Base-by-base conservation (phyloP, 2,888 invertebrate genomes). In the Prosopocoilus inquinatus region DNA sequence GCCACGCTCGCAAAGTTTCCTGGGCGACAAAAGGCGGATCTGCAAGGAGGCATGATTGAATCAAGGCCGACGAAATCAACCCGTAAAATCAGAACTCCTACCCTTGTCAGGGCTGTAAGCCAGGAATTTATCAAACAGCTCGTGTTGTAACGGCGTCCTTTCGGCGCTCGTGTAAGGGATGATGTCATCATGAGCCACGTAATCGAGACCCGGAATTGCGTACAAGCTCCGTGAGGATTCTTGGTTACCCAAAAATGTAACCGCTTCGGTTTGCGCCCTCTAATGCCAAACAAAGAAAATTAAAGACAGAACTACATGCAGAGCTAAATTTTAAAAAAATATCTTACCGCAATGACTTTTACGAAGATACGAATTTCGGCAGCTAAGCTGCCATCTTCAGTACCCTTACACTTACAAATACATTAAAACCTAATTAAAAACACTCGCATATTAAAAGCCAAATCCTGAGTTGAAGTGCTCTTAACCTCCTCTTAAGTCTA, bases 261-360 rank as follows among this genome's bases (percentile, higher is more conserved):
- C 97, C 3, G 96, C 94, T 80, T 97, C 96, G 2, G 96, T 94
- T 79, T 96, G 97, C n/a, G 97, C 96, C 69, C 96, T 85, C 96
- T 94, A 77, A 46, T 9, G 59, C 38, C 53, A 34, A 43, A 59
- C 44, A 38, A 13, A 13, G 4, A 12, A 13, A 12, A 11, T 13
- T 13, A 28, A 28, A 5, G 3, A 28, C 1, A 44, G 7, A 16
- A 13, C 12, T 44, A 15, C 8, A 4, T 4, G 16, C 45, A 13
- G 11, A 5, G 7, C 16, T 44, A 9, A 44, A 44, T 9, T n/a
- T n/a, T n/a, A n/a, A n/a, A n/a, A n/a, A n/a, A n/a, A n/a, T n/a
- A n/a, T n/a, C n/a, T n/a, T n/a, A n/a, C n/a, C n/a, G n/a, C n/a
- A n/a, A n/a, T n/a, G n/a, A n/a, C n/a, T n/a, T n/a, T n/a, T n/a